Percentiles rank a stretch among this genome's conserved stretches.
These are phyloP conservation scores for Philopotamus ludificatus DNA, from an alignment of 1,140 invertebrate species.

Conservation along the genomic window DNA sequence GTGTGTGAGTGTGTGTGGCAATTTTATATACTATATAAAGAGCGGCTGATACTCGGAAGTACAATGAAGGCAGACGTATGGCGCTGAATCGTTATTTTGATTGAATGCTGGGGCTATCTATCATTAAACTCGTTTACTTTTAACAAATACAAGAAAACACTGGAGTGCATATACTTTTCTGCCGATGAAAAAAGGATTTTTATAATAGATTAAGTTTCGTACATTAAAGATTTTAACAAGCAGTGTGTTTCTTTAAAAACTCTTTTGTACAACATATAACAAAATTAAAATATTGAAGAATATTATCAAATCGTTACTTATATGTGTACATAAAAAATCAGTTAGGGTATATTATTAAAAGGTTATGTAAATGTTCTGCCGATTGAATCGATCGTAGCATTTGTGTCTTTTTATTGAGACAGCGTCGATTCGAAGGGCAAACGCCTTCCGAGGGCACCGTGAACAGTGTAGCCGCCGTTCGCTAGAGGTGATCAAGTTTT, in stretches of 20 bases:
- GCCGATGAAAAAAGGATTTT: neutral
- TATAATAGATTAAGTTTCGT: conserved; percentile 11
- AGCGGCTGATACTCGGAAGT: neutral
- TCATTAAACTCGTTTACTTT: neutral
- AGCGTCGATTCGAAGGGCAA: too few relatives aligned
- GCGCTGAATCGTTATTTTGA: neutral
- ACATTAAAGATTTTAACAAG: conserved; percentile 18
- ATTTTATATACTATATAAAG: neutral
- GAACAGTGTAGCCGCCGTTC: too few relatives aligned
- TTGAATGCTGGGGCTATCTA: conserved; percentile 9
- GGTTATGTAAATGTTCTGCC: too few relatives aligned
- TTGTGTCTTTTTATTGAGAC: too few relatives aligned
- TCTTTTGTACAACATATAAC: conserved; percentile 26
- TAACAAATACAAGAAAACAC: neutral
- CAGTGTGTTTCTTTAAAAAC: conserved; percentile 19
- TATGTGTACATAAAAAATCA: too few relatives aligned
- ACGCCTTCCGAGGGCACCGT: too few relatives aligned
- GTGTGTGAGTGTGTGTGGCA: too few relatives aligned
- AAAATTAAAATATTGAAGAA: conserved; percentile 27
- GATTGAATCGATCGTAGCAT: too few relatives aligned
- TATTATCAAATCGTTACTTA: too few relatives aligned
- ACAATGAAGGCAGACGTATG: neutral
- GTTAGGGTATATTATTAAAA: too few relatives aligned
- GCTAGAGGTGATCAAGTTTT: too few relatives aligned
- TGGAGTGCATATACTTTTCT: neutral